Base-by-base conservation (phyloP, 2,797 vertebrate genomes). In the Nannoperca australis region DNA sequence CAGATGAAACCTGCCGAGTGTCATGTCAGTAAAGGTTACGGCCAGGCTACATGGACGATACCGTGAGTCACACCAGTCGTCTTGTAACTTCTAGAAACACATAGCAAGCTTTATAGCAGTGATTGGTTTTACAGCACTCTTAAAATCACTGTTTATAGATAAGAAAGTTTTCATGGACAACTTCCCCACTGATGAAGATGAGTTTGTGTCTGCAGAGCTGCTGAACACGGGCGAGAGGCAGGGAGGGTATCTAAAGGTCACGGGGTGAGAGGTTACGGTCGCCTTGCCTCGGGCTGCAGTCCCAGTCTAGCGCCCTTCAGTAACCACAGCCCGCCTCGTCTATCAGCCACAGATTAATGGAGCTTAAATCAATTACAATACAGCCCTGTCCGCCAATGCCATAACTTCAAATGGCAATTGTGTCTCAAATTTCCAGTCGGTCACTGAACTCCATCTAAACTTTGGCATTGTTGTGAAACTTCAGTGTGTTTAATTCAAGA, bases 261-360 rank as follows among this genome's bases (percentile, higher is more conserved):
- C 0, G 0, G 76, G 88, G 85, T 84, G 51, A 86, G 59, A 70
- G 88, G 82, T 80, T 32, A 42, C 2, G 1, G 53, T 88, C 76
- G 77, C 83, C 79, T 91, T 72, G 70, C 90, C 83, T 77, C 47
- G 4, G 85, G 89, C 88, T 58, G 49, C 22, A 4, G 68, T 83
- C 30, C 2, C 55, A 76, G 83, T 86, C 85, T 70, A 60, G 38
- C 34, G 1, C 68, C 54, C 63, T 60, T 76, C 55, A 49, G 69
- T 79, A 82, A 84, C 88, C 79, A 75, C 71, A 47, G 55, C 30
- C 73, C 20, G 73, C 59, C 73, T 67, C 3, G 36, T 78, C 74
- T 66, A 14, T 83, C 68, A 50, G 59, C 71, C 45, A 32, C 76
- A 73, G 3, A 58, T 44, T 54, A 70, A 72, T 44, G 56, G 66